A percentile compares a stretch with the other conserved stretches of the same genome.
Evolutionary conservation across 2,113 vertebrate species (phyloP).

Genomic region (Arothron firmamentum): DNA sequence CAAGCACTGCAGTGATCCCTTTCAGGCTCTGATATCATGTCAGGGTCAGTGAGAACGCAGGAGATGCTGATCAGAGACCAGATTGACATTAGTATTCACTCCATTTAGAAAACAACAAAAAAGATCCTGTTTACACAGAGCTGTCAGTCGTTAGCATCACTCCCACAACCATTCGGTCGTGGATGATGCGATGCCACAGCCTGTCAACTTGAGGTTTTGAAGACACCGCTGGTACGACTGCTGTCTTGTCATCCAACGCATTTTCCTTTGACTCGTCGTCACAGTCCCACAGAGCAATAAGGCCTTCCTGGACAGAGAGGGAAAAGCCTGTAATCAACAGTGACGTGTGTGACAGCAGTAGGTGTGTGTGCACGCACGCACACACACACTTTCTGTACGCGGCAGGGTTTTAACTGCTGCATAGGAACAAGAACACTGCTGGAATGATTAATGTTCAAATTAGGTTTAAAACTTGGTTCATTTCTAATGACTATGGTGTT

Average conservation of each 20-base stretch:
- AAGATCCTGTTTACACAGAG: constrained; percentile 73
- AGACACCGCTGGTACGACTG: constrained; percentile 41
- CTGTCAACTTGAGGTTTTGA: constrained; percentile 72
- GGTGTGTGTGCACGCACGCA: background rate
- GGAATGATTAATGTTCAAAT: too few relatives aligned
- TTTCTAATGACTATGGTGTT: too few relatives aligned
- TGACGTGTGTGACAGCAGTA: constrained; percentile 41
- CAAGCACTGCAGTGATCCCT: constrained; percentile 1
- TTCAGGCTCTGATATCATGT: constrained; percentile 12
- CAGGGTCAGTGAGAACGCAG: background rate
- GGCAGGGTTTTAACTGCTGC: too few relatives aligned
- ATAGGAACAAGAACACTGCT: too few relatives aligned
- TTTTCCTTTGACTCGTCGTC: constrained; percentile 69
- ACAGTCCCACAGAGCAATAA: constrained; percentile 86
- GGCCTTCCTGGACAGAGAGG: constrained; percentile 75
- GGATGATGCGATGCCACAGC: constrained; percentile 83
- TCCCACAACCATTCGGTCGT: constrained; percentile 83
- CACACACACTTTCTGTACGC: too few relatives aligned
- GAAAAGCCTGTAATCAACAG: constrained; percentile 43
- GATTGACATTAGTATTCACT: background rate
- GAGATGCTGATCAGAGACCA: too few relatives aligned
- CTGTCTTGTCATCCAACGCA: constrained; percentile 50
- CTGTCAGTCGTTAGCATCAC: constrained; percentile 72
- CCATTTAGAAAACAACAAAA: constrained; percentile 2
- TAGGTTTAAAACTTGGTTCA: too few relatives aligned